These are phyloP conservation scores for Phylloscopus collybita DNA, from an alignment of 2,797 vertebrate genomes.

Conservation along the genomic window DNA sequence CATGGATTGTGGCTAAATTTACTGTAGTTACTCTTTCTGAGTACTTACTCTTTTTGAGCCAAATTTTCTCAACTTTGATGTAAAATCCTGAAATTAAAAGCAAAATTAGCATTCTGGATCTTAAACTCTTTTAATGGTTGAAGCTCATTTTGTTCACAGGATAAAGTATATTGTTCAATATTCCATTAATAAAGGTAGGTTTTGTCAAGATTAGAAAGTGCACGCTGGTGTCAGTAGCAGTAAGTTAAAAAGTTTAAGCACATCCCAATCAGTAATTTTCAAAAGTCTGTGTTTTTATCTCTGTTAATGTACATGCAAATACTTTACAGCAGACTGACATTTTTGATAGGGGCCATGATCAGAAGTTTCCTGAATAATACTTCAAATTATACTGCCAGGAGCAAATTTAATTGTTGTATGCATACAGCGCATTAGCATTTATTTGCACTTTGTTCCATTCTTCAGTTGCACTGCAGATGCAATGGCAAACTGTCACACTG, in stretches of 20 bases:
- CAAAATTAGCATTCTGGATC: not conserved
- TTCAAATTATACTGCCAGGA: conserved; percentile 1
- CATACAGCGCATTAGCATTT: conserved; percentile 33
- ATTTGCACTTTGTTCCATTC: conserved; percentile 24
- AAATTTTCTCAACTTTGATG: not conserved
- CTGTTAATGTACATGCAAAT: not conserved
- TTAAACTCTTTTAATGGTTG: not conserved
- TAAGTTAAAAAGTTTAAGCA: not conserved
- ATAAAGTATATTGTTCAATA: not conserved
- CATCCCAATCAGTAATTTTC: not conserved
- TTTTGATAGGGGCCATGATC: not conserved
- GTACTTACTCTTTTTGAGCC: not conserved
- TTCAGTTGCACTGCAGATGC: not conserved
- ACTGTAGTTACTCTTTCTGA: not conserved
- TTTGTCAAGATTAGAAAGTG: not conserved
- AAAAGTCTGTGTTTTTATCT: not conserved
- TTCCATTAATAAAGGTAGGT: not conserved
- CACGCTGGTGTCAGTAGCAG: not conserved
- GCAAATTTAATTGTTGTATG: conserved; percentile 37
- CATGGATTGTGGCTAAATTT: not conserved
- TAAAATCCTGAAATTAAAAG: not conserved
- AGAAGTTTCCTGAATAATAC: not conserved
- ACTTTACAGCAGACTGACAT: not conserved
- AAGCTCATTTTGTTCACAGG: not conserved
- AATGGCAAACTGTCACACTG: conserved; percentile 5